Conservation (phyloP, 2,888 invertebrate species). For the Boloria euphrosyne region DNA sequence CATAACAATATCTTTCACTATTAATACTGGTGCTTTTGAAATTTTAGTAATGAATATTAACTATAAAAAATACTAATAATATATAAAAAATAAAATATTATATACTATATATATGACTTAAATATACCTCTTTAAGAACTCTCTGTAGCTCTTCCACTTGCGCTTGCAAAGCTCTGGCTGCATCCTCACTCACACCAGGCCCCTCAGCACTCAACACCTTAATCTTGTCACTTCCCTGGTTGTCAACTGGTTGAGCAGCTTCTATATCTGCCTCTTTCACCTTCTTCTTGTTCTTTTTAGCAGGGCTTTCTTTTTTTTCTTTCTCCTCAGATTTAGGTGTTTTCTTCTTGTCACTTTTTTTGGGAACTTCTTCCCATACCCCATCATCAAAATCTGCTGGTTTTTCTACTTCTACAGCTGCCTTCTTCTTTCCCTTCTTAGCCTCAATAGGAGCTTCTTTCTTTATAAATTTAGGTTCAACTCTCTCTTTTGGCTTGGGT, state of each 20-base stretch:
- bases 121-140: slow-evolving; percentile 72
- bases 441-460: slow-evolving; percentile 69
- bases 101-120: too few species aligned
- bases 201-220: slow-evolving; percentile 72
- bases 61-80: background rate
- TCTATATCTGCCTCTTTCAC: slow-evolving; percentile 73
- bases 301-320: slow-evolving; percentile 79
- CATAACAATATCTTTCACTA: too few species aligned
- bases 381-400: slow-evolving; percentile 89
- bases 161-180: slow-evolving; percentile 69
- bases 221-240: slow-evolving; percentile 64
- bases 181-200: slow-evolving; percentile 69
- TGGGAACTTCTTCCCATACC: slow-evolving; percentile 87
- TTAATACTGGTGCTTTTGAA: too few species aligned
- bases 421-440: slow-evolving; percentile 84
- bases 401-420: slow-evolving; percentile 82
- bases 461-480: slow-evolving; percentile 62
- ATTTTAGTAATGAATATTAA: background rate
- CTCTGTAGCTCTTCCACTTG: slow-evolving; percentile 76
- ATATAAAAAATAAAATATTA: too few species aligned
- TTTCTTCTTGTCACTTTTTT: slow-evolving; percentile 88
- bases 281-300: slow-evolving; percentile 72
- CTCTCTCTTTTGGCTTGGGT: slow-evolving; percentile 71
- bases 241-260: slow-evolving; percentile 57
- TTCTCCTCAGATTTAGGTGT: slow-evolving; percentile 83